Evolutionary conservation across 2,888 invertebrate species (phyloP), one percentile per base, ranked within the genome.

Genomic region (Phortica okadai): DNA sequence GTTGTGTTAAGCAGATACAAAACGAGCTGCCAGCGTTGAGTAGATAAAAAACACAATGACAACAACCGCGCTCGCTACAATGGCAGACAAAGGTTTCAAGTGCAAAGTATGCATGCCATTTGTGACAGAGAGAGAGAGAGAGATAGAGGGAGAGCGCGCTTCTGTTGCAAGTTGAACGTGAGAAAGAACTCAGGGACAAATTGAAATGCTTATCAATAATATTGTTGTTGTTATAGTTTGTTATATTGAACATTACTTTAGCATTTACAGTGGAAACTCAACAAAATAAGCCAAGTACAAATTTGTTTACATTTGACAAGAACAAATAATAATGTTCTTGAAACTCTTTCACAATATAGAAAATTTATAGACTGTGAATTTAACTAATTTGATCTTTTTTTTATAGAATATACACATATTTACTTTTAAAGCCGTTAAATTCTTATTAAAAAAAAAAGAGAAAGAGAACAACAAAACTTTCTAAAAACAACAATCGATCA

Each of bases 401-500:
- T n/a, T n/a, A n/a, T 33, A 3, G 33, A 33, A 33, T 33, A 33
- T 33, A 3, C 3, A 33, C 3, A 33, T 33, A 33, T 33, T 33
- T 33, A 3, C 33, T 33, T 33, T 33, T 3, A 33, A 33, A 33
- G 33, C 33, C 33, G 33, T 33, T 33, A 33, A 33, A 33, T 33
- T 50, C 8, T 50, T 50, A 11, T 50, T 50, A 8, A 33, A 41
- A 66, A 66, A 66, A 41, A 56, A 72, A 72, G 16, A 41, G 21
- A 14, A n/a, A 62, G 10, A 6, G 25, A 62, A 16, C 16, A 62
- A 62, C 10, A 10, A 54, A 72, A 72, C 54, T 72, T 72, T 54
- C 54, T 72, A 72, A 72, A 72, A 54, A 14, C 70, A 56, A 33
- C 56, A 72, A 72, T 72, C 56, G 70, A 72, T 72, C 70, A 72